phyloP scores from a whole-genome alignment of 2,797 vertebrate species.

The Spea hammondii region DNA sequence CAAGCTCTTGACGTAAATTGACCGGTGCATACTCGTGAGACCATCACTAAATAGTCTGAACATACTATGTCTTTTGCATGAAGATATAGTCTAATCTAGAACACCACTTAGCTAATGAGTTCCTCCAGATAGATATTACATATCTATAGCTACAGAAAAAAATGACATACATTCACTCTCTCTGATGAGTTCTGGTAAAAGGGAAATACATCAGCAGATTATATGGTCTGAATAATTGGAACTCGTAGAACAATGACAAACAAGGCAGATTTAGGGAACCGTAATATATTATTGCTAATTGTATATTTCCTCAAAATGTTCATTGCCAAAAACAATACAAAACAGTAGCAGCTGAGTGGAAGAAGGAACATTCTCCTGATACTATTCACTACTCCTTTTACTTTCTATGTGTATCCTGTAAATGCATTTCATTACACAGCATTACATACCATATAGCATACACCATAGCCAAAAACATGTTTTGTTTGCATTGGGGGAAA shows the following conservation, averaged over 20 bases:
- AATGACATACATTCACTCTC: slow-evolving; percentile 28
- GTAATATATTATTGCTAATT: too few species aligned
- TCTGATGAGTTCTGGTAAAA: slow-evolving; percentile 42
- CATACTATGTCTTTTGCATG: slow-evolving; percentile 5
- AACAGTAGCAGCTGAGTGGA: too few species aligned
- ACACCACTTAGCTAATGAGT: slow-evolving; percentile 45
- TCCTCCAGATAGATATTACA: slow-evolving; percentile 32
- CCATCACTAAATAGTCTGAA: slow-evolving; percentile 8
- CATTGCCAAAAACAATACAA: too few species aligned
- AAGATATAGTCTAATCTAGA: slow-evolving; percentile 37
- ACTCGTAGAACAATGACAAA: slow-evolving; percentile 10
- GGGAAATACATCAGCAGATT: slow-evolving; percentile 43
- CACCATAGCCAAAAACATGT: too few species aligned
- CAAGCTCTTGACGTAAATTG: slow-evolving; percentile 46
- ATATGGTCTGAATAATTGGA: slow-evolving; percentile 22
- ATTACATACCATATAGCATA: too few species aligned
- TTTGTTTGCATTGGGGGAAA: too few species aligned
- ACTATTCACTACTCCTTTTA: too few species aligned
- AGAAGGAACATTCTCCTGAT: too few species aligned
- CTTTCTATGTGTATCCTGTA: too few species aligned
- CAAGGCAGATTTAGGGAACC: background rate
- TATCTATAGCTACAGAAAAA: slow-evolving; percentile 14
- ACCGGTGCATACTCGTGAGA: slow-evolving; percentile 21
- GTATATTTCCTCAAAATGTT: too few species aligned
- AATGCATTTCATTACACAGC: too few species aligned